Evolutionary conservation across 2,797 vertebrate genomes (phyloP), one percentile per base, ranked within the genome.

Genomic region (Acanthiza pusilla): DNA sequence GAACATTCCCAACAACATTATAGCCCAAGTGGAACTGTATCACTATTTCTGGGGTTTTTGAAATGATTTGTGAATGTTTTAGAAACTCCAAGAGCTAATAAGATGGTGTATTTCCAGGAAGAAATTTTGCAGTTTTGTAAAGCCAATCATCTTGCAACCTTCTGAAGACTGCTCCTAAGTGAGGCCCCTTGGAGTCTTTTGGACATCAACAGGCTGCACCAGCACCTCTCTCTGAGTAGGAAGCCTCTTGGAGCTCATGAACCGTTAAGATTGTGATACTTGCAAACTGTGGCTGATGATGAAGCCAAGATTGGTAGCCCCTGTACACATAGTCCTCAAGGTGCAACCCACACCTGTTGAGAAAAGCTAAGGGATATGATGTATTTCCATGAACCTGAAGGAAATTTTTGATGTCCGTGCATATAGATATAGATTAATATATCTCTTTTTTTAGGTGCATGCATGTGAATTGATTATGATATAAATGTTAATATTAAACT

Each of bases 21-120:
- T 20, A 75, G 32, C 32, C 48, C 22, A 55, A 55, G 32, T 14
- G 11, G 63, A 62, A n/a, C 22, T 36, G 32, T 36, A 50, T 13
- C 5, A 10, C 21, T 36, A 8, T 18, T 55, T 16, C 19, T 25
- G 5, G 7, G 2, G 18, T 10, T 68, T 62, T 68, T 67, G 8
- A 54, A 74, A 30, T 9, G 0, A 42, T 20, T 54, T 25, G 10
- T 21, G 48, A 47, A 26, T 0, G 0, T 19, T 74, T 61, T 47
- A 2, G 2, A 54, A 74, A 48, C 30, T 32, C 40, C 15, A 14
- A 34, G 23, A 61, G 18, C 3, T 61, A 54, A 22, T 10, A 54
- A 54, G 26, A 42, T 20, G 22, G 17, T 30, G 36, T 74, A 61
- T 36, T 60, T 34, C 34, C 40, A 61, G 62, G 22, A 34, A 27